Evolutionary conservation across 2,797 vertebrate species (phyloP).

Genomic region (Pipistrellus kuhlii): DNA sequence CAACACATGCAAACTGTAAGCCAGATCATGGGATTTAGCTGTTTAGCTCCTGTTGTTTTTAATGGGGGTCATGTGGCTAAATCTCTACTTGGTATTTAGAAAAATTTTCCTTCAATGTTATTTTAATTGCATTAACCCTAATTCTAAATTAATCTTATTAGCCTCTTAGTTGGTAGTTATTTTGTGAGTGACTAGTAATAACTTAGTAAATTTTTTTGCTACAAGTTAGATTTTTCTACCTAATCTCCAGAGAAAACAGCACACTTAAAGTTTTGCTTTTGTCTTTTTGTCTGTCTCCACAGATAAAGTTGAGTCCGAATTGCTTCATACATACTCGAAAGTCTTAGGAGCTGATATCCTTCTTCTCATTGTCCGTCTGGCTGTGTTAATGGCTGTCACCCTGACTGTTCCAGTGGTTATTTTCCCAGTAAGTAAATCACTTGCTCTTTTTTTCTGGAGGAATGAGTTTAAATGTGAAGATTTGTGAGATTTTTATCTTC

Average conservation of each 20-base stretch:
- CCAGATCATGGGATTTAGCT: slow-evolving; percentile 70
- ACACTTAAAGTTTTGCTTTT: not conserved
- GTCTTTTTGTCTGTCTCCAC: slow-evolving; percentile 32
- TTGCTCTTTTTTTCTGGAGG: not conserved
- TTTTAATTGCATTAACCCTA: slow-evolving; percentile 78
- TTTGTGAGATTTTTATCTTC: not conserved
- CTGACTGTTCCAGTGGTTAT: slow-evolving; percentile 98
- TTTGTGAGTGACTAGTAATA: slow-evolving; percentile 62
- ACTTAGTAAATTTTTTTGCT: slow-evolving; percentile 51
- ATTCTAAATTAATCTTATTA: slow-evolving; percentile 81
- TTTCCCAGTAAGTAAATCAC: slow-evolving; percentile 93
- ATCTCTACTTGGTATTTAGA: slow-evolving; percentile 73
- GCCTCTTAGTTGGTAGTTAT: slow-evolving; percentile 58
- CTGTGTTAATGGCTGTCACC: slow-evolving; percentile 96
- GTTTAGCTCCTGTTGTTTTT: slow-evolving; percentile 73
- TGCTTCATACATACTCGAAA: slow-evolving; percentile 96
- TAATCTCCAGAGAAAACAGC: not conserved
- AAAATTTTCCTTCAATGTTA: slow-evolving; percentile 71
- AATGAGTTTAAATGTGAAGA: not conserved
- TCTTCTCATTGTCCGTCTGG: slow-evolving; percentile 95
- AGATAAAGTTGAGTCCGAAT: slow-evolving; percentile 93
- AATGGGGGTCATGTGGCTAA: slow-evolving; percentile 76
- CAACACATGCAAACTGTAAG: not conserved
- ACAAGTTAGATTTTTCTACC: slow-evolving; percentile 36
- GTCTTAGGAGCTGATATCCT: slow-evolving; percentile 90